Evolutionary conservation across 2,797 vertebrate species (phyloP), one percentile per base, ranked within the genome.

Genomic region (Ceyx erithaca): DNA sequence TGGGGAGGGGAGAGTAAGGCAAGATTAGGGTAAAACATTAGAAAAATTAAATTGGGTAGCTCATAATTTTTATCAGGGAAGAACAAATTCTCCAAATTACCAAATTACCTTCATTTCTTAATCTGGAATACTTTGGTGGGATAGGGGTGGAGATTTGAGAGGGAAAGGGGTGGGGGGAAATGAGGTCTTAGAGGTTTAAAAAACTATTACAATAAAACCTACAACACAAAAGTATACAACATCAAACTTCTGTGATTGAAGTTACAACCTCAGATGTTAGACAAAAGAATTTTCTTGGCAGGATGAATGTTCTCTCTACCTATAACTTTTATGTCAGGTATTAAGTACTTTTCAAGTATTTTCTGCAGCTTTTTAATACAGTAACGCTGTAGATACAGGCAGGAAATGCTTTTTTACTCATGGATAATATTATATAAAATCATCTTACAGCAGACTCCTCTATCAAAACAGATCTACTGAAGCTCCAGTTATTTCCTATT

Each of bases 401-500:
- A 91, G 91, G 86, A 95, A 95, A 94, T 48, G 43, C 63, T 95
- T 96, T 64, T 76, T 70, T 81, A 49, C 73, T 90, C 85, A 84
- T 18, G 51, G 35, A 57, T 13, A 92, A 54, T 20, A 33, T 59
- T 76, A 66, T 46, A 94, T 58, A 62, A 90, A 87, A 86, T 40
- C 62, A 59, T 1, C 31, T 52, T 55, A 86, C 31, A 90, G 61
- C 35, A 80, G 78, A 64, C 18, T 7, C 5, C 59, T 59, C 86
- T 0, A 86, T 51, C 88, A 85, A 90, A 94, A 79, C 68, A 94
- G n/a, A 68, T 67, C 95, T 82, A 75, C 73, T 93, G 91, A 96
- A 91, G 90, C 71, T 82, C 57, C 72, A 86, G 91, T 90, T 93
- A 94, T 94, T 95, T 95, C 91, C 93, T 85, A 92, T 59, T 79